These are phyloP conservation scores for Diploptera punctata DNA, from an alignment of 2,888 invertebrate genomes.

Conservation along the genomic window DNA sequence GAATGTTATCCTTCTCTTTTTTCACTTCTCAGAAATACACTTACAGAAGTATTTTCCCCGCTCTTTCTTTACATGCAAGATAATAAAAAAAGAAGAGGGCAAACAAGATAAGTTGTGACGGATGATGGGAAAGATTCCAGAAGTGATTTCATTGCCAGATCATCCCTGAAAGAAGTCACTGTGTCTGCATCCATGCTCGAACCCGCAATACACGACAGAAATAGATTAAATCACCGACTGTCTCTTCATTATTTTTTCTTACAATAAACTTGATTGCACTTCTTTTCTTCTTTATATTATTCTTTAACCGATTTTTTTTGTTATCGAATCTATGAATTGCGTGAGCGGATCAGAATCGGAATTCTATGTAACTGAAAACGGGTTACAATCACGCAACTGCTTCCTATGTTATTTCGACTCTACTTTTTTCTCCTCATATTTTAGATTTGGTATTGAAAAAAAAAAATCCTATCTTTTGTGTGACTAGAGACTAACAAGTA, in stretches of 20 bases:
- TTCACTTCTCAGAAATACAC: no score
- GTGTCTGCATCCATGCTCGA: neutral
- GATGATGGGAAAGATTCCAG: neutral
- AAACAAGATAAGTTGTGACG: neutral
- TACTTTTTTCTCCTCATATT: no score
- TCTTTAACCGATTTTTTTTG: neutral
- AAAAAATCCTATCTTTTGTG: no score
- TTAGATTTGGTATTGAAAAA: no score
- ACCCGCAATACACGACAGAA: no score
- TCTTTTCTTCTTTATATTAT: neutral
- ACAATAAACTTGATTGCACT: neutral
- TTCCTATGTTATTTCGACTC: neutral
- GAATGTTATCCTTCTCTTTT: no score
- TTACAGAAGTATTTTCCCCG: no score
- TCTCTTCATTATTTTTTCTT: conserved; percentile 2
- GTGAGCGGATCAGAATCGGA: conserved; percentile 14
- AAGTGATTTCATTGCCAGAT: neutral
- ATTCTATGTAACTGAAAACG: neutral
- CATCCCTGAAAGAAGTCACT: neutral
- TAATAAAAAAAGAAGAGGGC: neutral
- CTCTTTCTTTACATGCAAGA: no score
- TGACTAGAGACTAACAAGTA: no score
- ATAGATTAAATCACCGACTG: no score
- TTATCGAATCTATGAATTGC: conserved; percentile 14
- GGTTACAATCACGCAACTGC: conserved; percentile 3